Evolutionary conservation across 2,113 vertebrate genomes (phyloP), one percentile per base, ranked within the genome.

Genomic region (Kryptolebias marmoratus): DNA sequence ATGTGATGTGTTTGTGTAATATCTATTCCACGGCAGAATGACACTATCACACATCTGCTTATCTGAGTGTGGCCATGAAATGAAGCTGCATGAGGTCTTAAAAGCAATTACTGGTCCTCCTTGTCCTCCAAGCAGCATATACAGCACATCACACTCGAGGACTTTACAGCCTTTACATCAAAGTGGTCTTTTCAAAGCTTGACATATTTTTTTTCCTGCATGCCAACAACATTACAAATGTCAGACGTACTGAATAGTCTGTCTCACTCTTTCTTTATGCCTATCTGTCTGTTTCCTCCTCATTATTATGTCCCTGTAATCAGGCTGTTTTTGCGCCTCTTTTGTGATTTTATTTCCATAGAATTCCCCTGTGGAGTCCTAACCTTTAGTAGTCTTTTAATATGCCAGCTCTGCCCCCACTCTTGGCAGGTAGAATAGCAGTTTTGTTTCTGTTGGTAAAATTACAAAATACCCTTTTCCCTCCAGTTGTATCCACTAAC

Each of bases 351-450:
- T 80, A 87, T 89, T 87, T 84, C 75, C 71, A 64, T 58, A 77
- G 72, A 82, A 91, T 81, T 86, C 85, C 87, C 86, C 62, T 1
- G 79, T 80, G 63, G 80, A 83, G 76, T 73, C 64, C 81, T 92
- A 88, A 92, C 91, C 90, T 94, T 93, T 93, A 75, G 64, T 71
- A 68, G 69, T 81, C 54, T 80, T 91, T 92, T 91, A 90, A 90
- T 88, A 84, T 90, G 86, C 85, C 84, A 85, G 79, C 66, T 88
- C 71, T 77, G 73, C 68, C 81, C 75, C 63, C 69, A 69, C 47
- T 73, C 53, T 77, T 86, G 81, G 78, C 69, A 81, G 81, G 68
- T 70, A 74, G 71, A 88, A 74, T 75, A 80, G 82, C 82, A 73
- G 68, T 90, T 84, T 88, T 42, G 79, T 90, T 91, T 91, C 71